A percentile compares a stretch with the other conserved stretches of the same genome.
Evolutionary conservation across 2,888 invertebrate genomes (phyloP).

Genomic region (Lithophane leautieri): DNA sequence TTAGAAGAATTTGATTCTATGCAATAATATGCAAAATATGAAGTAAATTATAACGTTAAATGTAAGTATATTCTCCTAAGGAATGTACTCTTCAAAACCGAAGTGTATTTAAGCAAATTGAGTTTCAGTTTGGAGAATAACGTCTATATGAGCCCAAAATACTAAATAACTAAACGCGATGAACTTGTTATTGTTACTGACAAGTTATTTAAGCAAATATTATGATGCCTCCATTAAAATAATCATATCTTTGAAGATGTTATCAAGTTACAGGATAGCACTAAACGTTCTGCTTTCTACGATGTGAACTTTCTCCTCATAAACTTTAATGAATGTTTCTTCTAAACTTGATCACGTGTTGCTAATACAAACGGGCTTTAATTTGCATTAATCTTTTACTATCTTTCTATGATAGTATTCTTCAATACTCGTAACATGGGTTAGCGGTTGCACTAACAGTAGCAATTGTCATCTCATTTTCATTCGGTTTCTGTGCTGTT

Average conservation of each 20-base stretch:
- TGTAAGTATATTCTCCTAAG: too few species aligned
- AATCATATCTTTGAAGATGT: background rate
- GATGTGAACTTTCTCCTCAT: background rate
- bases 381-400: too few species aligned
- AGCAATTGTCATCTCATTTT: background rate
- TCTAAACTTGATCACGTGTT: background rate
- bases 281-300: background rate
- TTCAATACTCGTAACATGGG: background rate
- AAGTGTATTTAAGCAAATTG: too few species aligned
- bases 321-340: background rate
- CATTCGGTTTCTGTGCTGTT: background rate
- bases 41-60: too few species aligned
- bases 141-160: background rate
- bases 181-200: background rate
- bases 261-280: background rate
- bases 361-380: background rate
- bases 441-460: background rate
- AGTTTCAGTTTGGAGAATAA: background rate
- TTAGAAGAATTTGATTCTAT: too few species aligned
- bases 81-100: too few species aligned
- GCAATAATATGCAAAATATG: too few species aligned
- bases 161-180: background rate
- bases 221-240: background rate
- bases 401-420: background rate
- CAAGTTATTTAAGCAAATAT: background rate